A percentile compares a stretch with the other conserved stretches of the same genome.
Evolutionary conservation across 2,797 vertebrate genomes (phyloP).

Genomic region (Tenualosa ilisha): DNA sequence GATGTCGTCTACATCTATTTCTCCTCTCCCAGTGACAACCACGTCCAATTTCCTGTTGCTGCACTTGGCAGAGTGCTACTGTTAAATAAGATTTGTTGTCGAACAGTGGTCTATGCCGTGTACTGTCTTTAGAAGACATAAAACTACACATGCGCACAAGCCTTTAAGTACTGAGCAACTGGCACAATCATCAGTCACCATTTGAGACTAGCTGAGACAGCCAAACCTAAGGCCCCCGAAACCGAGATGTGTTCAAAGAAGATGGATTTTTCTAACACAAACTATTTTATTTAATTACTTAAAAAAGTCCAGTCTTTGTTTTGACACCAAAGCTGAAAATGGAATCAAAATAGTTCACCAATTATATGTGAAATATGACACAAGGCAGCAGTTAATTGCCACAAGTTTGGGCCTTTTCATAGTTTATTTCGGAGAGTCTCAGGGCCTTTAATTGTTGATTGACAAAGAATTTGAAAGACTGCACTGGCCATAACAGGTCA

Average conservation of each 20-base stretch:
- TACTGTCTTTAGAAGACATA: slow-evolving; percentile 14
- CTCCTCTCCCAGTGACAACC: slow-evolving; percentile 10
- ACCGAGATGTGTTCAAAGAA: not conserved
- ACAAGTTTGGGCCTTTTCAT: not conserved
- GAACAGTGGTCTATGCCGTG: slow-evolving; percentile 61
- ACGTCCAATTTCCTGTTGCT: slow-evolving; percentile 39
- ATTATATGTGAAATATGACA: slow-evolving; percentile 19
- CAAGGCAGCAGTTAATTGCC: slow-evolving; percentile 23
- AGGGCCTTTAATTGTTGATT: not conserved
- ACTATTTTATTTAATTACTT: not conserved
- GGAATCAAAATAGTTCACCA: not conserved
- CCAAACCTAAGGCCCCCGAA: not conserved
- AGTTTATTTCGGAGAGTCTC: not conserved
- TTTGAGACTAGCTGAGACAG: not conserved
- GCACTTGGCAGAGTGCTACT: slow-evolving; percentile 77
- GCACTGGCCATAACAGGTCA: not conserved
- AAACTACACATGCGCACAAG: not conserved
- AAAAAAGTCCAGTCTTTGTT: not conserved
- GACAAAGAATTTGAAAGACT: not conserved
- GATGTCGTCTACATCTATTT: not conserved
- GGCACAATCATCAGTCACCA: slow-evolving; percentile 28
- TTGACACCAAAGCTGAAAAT: not conserved
- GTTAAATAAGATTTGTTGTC: slow-evolving; percentile 68
- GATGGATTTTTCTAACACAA: not conserved
- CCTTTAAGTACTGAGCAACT: not conserved